Evolutionary conservation across 2,113 vertebrate genomes (phyloP).

Genomic region (Colistium nudipinnis): DNA sequence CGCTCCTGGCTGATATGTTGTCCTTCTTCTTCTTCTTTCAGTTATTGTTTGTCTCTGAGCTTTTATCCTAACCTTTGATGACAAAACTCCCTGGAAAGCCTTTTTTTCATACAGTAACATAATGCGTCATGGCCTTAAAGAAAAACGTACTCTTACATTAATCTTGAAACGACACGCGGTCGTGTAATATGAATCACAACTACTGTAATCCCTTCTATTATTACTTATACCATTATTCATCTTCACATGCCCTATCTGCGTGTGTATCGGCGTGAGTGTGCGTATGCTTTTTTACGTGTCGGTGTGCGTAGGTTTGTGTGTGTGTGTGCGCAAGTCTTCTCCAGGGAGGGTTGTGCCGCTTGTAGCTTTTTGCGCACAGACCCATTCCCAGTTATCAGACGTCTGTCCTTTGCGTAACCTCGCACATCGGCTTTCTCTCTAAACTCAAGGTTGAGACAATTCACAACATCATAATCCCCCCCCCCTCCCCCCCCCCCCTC

Average conservation of each 20-base stretch:
- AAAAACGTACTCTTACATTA: constrained; percentile 1
- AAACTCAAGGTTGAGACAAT: neutral
- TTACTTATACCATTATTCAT: constrained; percentile 33
- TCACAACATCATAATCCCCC: constrained; percentile 41
- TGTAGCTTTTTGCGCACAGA: constrained; percentile 17
- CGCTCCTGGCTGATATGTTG: neutral
- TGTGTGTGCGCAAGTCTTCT: neutral
- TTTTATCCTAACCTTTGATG: constrained; percentile 5
- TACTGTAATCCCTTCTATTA: constrained; percentile 17
- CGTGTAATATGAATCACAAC: constrained; percentile 39
- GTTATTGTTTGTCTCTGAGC: neutral
- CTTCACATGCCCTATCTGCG: constrained; percentile 16
- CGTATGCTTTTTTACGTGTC: neutral
- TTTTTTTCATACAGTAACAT: neutral
- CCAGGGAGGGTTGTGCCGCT: constrained; percentile 22
- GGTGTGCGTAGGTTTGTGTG: neutral
- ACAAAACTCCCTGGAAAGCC: neutral
- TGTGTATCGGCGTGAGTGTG: neutral
- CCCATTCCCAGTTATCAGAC: constrained; percentile 19
- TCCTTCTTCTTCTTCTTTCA: neutral
- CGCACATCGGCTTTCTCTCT: constrained; percentile 1
- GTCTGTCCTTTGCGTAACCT: constrained; percentile 60
- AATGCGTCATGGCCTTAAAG: constrained; percentile 13
- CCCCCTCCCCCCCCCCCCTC: too few relatives aligned
- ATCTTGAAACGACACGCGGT: constrained; percentile 18